Evolutionary conservation across 2,113 vertebrate genomes (phyloP).

Genomic region (Nothocercus julius): DNA sequence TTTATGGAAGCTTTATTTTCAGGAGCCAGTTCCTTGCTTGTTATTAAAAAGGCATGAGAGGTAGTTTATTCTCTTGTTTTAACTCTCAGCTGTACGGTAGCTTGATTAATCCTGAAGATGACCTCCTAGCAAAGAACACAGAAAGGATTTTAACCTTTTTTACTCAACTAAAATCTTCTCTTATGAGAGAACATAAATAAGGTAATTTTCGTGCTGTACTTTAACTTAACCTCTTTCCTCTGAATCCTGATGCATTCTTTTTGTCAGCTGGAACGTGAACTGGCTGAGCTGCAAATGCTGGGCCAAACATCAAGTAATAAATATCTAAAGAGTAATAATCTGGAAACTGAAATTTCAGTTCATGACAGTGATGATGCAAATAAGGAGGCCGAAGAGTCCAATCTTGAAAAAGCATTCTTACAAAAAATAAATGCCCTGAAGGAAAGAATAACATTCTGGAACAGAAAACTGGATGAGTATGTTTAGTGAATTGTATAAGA

Average conservation of each 20-base stretch:
- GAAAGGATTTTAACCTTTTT: background rate
- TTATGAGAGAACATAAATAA: background rate
- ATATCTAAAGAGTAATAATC: background rate
- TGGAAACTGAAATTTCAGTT: constrained; percentile 27
- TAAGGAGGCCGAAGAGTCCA: constrained; percentile 36
- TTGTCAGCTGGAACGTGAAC: constrained; percentile 79
- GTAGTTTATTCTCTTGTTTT: background rate
- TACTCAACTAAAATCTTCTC: background rate
- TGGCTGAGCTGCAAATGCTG: constrained; percentile 55
- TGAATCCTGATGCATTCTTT: background rate
- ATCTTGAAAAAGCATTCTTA: constrained; percentile 67
- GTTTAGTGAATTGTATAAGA: constrained; percentile 33
- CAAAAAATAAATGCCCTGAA: constrained; percentile 78
- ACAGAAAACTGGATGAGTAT: constrained; percentile 79
- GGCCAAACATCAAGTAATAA: constrained; percentile 35
- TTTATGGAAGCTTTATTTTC: background rate
- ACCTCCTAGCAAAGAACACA: background rate
- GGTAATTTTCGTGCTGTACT: background rate
- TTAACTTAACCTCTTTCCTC: background rate
- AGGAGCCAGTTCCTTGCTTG: background rate
- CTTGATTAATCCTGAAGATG: background rate
- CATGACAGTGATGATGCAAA: background rate
- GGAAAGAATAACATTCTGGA: constrained; percentile 77
- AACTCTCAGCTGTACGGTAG: background rate
- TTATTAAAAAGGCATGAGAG: background rate